Percentiles rank a stretch among this genome's conserved stretches.
Conservation (phyloP, 2,888 invertebrate species). For the Nipponacmea schrenckii region DNA sequence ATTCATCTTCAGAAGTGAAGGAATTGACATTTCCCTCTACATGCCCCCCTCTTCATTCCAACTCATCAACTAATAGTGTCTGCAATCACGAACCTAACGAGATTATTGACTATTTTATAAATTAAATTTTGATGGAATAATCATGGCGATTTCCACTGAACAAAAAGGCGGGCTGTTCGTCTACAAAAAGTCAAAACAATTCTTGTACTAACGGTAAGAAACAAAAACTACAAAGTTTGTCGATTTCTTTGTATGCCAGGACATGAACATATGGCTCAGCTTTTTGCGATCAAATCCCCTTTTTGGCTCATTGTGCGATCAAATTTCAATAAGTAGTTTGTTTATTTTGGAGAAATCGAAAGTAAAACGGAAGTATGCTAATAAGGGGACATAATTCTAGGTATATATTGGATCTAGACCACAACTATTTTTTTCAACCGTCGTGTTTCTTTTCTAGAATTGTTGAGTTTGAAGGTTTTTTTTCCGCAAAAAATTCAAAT, state of each 20-base stretch:
- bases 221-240: constrained; percentile 42
- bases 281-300: constrained; percentile 34
- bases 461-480: not conserved
- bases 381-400: too few species aligned
- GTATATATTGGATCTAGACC: too few species aligned
- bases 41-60: too few species aligned
- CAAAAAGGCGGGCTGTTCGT: not conserved
- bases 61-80: not conserved
- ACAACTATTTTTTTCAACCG: too few species aligned
- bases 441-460: not conserved
- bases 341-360: not conserved
- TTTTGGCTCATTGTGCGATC: constrained; percentile 27
- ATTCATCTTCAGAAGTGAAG: too few species aligned
- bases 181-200: not conserved
- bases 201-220: constrained; percentile 32
- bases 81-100: not conserved
- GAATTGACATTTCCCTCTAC: too few species aligned
- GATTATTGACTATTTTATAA: too few species aligned
- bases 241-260: constrained; percentile 37
- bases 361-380: too few species aligned
- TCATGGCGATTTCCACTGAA: not conserved
- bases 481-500: not conserved
- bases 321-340: not conserved
- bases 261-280: constrained; percentile 49
- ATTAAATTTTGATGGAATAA: too few species aligned